phyloP scores from a whole-genome alignment of 2,113 vertebrate genomes.

The Pygoscelis antarcticus region DNA sequence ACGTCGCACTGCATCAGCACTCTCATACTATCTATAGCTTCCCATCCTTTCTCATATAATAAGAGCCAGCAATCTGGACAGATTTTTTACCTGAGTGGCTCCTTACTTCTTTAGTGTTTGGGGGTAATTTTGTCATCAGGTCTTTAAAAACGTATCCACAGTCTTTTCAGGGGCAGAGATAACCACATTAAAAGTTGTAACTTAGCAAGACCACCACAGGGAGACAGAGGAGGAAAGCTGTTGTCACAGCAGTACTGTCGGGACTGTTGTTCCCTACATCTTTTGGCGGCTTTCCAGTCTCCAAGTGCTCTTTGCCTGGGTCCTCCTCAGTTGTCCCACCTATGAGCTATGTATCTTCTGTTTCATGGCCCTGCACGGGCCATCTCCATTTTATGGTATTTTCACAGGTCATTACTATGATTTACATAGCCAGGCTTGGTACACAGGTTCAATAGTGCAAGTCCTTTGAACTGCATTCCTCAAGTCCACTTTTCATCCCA shows the following conservation, averaged over 20 bases:
- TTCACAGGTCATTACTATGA: neutral
- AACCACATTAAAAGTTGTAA: neutral
- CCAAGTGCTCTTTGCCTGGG: neutral
- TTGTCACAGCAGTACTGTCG: neutral
- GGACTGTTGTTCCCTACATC: neutral
- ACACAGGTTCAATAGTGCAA: neutral
- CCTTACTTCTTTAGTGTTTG: neutral
- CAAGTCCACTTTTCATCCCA: constrained; percentile 1
- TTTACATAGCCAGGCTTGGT: neutral
- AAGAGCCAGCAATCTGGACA: neutral
- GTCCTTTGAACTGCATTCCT: constrained; percentile 6
- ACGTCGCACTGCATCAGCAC: neutral
- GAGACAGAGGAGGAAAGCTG: neutral
- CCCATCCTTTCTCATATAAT: neutral
- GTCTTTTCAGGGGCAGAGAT: neutral
- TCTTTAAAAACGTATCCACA: neutral
- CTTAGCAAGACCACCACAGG: neutral
- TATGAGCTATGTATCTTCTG: neutral
- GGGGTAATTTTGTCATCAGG: neutral
- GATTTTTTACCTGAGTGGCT: neutral
- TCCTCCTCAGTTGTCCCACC: neutral
- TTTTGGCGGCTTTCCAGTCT: neutral
- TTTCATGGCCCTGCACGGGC: neutral
- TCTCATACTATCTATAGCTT: neutral
- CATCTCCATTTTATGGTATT: neutral